These are phyloP conservation scores for Caenorhabditis sulstoni DNA, from an alignment of 2,888 invertebrate species.

Conservation along the genomic window DNA sequence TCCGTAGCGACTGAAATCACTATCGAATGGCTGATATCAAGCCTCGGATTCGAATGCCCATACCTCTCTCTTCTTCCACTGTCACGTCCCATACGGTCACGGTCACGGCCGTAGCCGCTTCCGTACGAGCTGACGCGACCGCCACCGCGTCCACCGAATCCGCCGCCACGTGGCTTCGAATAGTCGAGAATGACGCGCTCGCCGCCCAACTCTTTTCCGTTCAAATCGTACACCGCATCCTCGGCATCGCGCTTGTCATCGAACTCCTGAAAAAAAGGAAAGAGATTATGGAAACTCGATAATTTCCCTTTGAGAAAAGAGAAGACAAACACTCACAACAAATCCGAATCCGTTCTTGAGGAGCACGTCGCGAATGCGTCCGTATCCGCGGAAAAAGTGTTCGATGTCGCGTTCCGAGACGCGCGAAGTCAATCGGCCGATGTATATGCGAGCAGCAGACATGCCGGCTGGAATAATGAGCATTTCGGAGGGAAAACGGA, in stretches of 20 bases:
- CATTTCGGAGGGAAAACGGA: neutral
- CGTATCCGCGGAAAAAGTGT: conserved; percentile 96
- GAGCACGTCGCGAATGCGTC: conserved; percentile 92
- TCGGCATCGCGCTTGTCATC: conserved; percentile 83
- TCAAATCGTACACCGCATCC: conserved; percentile 83
- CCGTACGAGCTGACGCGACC: conserved; percentile 20
- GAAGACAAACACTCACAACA: conserved; percentile 90
- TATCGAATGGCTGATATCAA: neutral
- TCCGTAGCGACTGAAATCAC: conserved; percentile 87
- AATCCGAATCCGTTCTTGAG: conserved; percentile 98
- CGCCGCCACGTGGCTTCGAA: conserved; percentile 69
- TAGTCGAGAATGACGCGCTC: conserved; percentile 81
- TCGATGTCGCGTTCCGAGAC: conserved; percentile 93
- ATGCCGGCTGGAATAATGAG: conserved; percentile 11
- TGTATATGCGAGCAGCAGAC: conserved; percentile 84
- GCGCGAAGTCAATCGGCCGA: conserved; percentile 88
- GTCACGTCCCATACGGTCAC: conserved; percentile 9
- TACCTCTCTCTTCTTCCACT: conserved; percentile 53
- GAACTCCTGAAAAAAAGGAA: conserved; percentile 81
- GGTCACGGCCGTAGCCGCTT: conserved; percentile 14
- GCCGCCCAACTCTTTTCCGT: conserved; percentile 83
- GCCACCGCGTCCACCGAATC: conserved; percentile 40
- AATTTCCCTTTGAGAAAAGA: too few species aligned
- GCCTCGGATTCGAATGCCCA: neutral
- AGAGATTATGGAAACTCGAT: too few species aligned